Percentiles rank a stretch among this genome's conserved stretches.
Conservation (phyloP, 1,140 invertebrate genomes). For the Gryon sp. region DNA sequence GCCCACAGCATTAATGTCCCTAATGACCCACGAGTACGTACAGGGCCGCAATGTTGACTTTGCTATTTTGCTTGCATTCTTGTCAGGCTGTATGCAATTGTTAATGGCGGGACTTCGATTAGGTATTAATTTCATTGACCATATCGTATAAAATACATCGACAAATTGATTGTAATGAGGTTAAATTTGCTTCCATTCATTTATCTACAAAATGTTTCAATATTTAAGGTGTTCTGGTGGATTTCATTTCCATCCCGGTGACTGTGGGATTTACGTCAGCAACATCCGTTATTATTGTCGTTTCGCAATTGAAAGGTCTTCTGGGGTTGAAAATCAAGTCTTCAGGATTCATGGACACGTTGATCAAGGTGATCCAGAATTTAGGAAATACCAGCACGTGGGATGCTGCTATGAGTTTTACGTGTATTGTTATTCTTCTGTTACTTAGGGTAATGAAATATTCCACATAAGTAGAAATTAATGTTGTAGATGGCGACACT, state of each 20-base stretch:
- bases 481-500: background rate
- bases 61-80: constrained; percentile 90
- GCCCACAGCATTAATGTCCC: constrained; percentile 89
- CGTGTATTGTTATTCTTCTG: constrained; percentile 85
- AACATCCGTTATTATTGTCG: constrained; percentile 94
- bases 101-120: constrained; percentile 91
- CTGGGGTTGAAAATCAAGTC: constrained; percentile 88
- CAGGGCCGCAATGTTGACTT: constrained; percentile 86
- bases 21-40: constrained; percentile 89
- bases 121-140: constrained; percentile 79
- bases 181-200: background rate
- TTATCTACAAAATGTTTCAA: constrained; percentile 23
- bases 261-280: constrained; percentile 96
- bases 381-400: constrained; percentile 82
- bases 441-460: constrained; percentile 84
- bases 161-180: constrained; percentile 33
- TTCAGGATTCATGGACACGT: constrained; percentile 85
- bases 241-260: constrained; percentile 96
- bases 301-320: constrained; percentile 91
- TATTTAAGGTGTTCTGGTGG: constrained; percentile 91
- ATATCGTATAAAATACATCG: too few relatives aligned
- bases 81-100: constrained; percentile 90
- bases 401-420: constrained; percentile 86
- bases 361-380: constrained; percentile 82
- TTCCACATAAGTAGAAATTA: background rate